phyloP scores from a whole-genome alignment of 2,113 vertebrate species.

The Platichthys stellatus region DNA sequence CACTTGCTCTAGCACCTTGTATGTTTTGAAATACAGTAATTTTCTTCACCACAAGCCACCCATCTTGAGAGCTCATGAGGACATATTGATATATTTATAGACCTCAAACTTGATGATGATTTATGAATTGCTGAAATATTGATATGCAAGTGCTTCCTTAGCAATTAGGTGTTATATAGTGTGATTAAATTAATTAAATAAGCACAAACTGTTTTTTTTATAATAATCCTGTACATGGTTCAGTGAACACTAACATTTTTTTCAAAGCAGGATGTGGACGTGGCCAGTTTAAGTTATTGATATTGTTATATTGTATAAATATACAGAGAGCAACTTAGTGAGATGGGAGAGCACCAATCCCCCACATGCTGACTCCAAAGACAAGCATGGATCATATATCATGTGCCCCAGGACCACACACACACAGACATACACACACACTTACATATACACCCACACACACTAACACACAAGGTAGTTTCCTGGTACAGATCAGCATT shows the following conservation, averaged over 20 bases:
- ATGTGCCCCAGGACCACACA: constrained; percentile 55
- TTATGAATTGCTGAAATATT: constrained; percentile 31
- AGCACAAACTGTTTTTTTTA: background rate
- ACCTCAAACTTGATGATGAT: constrained; percentile 29
- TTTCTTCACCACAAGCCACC: constrained; percentile 70
- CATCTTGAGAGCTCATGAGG: constrained; percentile 51
- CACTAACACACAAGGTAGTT: constrained; percentile 20
- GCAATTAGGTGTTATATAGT: constrained; percentile 9
- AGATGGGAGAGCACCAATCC: constrained; percentile 42
- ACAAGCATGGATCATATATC: constrained; percentile 58
- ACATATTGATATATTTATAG: constrained; percentile 58
- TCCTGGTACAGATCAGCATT: constrained; percentile 57
- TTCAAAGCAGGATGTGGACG: constrained; percentile 50
- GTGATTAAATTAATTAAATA: constrained; percentile 8
- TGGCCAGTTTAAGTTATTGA: constrained; percentile 47
- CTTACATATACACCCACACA: constrained; percentile 12
- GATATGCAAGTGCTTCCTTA: constrained; percentile 21
- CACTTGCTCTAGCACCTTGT: constrained; percentile 66
- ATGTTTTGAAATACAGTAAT: constrained; percentile 66
- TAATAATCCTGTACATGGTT: constrained; percentile 16
- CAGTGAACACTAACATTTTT: constrained; percentile 54
- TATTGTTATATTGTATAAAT: constrained; percentile 53
- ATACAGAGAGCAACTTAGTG: constrained; percentile 23
- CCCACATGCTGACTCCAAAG: constrained; percentile 57
- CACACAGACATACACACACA: constrained; percentile 2